Evolutionary conservation across 1,140 invertebrate species (phyloP).

Genomic region (Atta cephalotes): DNA sequence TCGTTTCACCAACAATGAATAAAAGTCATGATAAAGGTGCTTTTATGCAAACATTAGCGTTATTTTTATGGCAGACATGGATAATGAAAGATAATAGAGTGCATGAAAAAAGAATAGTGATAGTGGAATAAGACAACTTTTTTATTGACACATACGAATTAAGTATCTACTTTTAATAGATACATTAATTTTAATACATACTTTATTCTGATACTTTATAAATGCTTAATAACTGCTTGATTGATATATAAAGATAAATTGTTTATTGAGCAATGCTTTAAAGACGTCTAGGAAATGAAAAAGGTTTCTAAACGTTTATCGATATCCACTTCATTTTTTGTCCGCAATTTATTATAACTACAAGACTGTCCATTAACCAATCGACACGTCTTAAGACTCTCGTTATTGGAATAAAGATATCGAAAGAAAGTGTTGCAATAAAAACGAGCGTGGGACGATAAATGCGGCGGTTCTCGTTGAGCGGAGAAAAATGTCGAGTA

Average conservation of each 20-base stretch:
- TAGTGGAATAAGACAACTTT: neutral
- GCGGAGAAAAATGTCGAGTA: conserved; percentile 52
- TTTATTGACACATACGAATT: neutral
- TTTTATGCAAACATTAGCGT: neutral
- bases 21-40: neutral
- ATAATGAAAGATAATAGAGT: neutral
- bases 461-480: conserved; percentile 37
- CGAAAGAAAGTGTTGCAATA: conserved; percentile 23
- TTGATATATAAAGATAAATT: conserved; percentile 3
- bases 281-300: neutral
- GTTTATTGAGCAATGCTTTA: neutral
- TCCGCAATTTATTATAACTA: conserved; percentile 7
- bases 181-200: neutral
- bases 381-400: conserved; percentile 24
- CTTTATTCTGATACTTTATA: neutral
- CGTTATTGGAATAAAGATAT: conserved; percentile 33
- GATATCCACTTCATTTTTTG: neutral
- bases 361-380: neutral
- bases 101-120: neutral
- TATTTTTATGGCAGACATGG: neutral
- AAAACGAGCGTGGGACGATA: conserved; percentile 32
- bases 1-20: neutral
- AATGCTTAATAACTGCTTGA: neutral
- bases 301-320: conserved; percentile 1
- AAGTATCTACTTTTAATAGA: too few relatives aligned